phyloP scores from a whole-genome alignment of 2,888 invertebrate genomes.

The Coronaproctus castanopsis region DNA sequence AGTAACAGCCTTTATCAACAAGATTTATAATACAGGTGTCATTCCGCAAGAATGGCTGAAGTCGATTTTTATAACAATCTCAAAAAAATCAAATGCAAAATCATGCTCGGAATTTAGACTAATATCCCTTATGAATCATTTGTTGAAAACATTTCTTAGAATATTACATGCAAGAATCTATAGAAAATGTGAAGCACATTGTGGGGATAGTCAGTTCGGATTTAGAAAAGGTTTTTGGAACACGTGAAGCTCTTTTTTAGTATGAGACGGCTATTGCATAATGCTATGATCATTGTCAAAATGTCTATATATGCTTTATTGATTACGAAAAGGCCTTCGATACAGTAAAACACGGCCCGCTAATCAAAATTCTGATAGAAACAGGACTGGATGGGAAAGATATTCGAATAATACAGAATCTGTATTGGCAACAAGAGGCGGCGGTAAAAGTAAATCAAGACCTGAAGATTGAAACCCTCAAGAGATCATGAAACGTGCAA shows the following conservation, averaged over 20 bases:
- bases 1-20: background rate
- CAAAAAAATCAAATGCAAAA: background rate
- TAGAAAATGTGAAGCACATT: background rate
- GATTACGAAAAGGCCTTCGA: background rate
- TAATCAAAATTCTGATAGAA: background rate
- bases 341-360: background rate
- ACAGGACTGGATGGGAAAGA: background rate
- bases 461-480: too few species aligned
- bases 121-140: background rate
- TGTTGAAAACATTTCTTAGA: background rate
- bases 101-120: background rate
- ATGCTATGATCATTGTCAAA: background rate
- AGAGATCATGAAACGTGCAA: too few species aligned
- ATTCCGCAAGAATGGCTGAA: background rate
- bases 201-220: background rate
- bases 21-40: background rate
- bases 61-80: background rate
- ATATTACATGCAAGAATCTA: background rate
- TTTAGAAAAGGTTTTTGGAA: background rate
- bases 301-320: background rate
- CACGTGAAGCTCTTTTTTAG: background rate
- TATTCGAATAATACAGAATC: background rate
- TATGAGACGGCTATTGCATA: background rate
- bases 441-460: too few species aligned
- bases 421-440: too few species aligned